These are phyloP conservation scores for Calliphora vicina DNA, from an alignment of 1,140 invertebrate species.

Conservation along the genomic window DNA sequence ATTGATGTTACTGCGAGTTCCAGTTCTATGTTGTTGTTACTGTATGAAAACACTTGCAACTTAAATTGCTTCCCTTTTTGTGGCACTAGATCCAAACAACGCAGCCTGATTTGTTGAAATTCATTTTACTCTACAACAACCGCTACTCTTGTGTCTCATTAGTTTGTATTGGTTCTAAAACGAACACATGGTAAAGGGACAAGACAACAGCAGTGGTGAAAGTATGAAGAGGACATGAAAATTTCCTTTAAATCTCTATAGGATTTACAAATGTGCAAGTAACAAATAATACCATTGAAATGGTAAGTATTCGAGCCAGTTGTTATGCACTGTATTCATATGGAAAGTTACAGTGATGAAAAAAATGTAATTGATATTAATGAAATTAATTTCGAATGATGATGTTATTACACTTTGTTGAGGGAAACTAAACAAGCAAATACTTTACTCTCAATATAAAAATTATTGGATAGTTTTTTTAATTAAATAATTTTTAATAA, in stretches of 20 bases:
- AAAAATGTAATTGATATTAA: no score
- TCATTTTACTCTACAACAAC: neutral
- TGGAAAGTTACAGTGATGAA: neutral
- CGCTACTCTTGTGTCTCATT: neutral
- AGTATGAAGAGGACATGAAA: neutral
- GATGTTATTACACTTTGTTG: no score
- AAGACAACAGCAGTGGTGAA: neutral
- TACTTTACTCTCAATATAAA: no score
- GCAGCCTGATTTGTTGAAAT: neutral
- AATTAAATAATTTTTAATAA: no score
- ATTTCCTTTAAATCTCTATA: neutral
- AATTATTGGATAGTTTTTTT: no score
- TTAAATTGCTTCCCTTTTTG: neutral
- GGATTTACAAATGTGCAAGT: neutral
- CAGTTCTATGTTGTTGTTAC: neutral
- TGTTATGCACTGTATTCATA: no score
- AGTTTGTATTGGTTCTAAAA: neutral
- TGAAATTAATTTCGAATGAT: no score
- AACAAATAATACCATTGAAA: neutral
- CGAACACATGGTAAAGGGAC: neutral
- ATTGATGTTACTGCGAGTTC: neutral
- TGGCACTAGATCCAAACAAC: neutral
- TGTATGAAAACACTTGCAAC: neutral
- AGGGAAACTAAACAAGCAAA: no score
- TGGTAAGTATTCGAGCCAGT: no score